A percentile compares a stretch with the other conserved stretches of the same genome.
These are phyloP conservation scores for Calliphora vicina DNA, from an alignment of 1,140 invertebrate genomes.

Conservation along the genomic window DNA sequence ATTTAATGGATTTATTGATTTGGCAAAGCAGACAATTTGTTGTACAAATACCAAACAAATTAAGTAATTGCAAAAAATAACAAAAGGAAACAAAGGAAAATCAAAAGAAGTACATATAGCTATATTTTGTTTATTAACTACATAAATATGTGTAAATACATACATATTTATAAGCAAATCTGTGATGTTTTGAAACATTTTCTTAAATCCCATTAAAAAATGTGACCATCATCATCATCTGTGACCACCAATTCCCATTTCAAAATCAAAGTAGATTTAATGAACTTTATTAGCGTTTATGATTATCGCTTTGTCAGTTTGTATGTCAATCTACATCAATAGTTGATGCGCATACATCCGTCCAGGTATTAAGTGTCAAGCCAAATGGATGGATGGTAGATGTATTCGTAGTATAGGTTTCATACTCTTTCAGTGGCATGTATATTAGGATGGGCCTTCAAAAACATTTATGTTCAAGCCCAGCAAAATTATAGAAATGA, in stretches of 20 bases:
- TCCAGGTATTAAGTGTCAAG: background rate
- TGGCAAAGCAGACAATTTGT: background rate
- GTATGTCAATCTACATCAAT: background rate
- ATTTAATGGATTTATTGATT: constrained; percentile 11
- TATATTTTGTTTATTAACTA: background rate
- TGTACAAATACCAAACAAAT: background rate
- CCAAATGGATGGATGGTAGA: background rate
- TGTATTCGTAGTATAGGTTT: no score
- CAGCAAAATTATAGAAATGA: no score
- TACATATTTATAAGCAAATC: background rate
- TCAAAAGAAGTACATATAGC: background rate
- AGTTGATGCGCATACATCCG: background rate
- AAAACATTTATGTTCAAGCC: no score
- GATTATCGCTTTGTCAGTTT: background rate
- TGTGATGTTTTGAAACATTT: background rate
- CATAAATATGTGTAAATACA: no score
- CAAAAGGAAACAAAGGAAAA: background rate
- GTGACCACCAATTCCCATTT: background rate
- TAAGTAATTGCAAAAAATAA: background rate
- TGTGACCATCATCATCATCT: background rate
- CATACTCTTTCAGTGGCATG: no score
- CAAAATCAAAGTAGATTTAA: background rate
- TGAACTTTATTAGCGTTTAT: background rate
- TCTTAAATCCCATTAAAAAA: background rate
- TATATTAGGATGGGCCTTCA: no score